Base-by-base conservation (phyloP, 1,140 invertebrate species). In the Lasioglossum albipes region DNA sequence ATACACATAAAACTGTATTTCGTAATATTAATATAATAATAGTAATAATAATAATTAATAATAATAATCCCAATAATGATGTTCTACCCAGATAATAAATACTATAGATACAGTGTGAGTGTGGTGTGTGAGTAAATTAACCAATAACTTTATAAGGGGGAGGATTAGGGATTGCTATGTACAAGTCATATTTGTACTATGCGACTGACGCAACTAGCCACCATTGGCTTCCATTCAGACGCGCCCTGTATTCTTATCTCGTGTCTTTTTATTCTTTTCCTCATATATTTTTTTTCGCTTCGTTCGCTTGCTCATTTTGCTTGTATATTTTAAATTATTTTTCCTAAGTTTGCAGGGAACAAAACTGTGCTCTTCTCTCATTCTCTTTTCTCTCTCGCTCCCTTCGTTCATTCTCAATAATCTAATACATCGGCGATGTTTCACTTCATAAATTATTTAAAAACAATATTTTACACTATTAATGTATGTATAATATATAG, bases 41-140 rank as follows among this genome's bases (percentile, higher is more conserved):
- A 85, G 75, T 90, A 89, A 85, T 90, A 91, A 87, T 90, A 91
- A 91, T 93, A 91, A 91, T 92, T 92, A 92, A 91, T 57, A 57
- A 57, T 93, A 92, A 92, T 93, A 92, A 93, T 93, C 92, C 92
- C 92, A 93, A 93, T 92, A 93, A 93, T 93, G 91, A 91, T 90
- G 84, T 93, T 92, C 93, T 94, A 94, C 92, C 92, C 93, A 93
- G 92, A 91, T 94, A 93, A 93, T 94, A 94, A 94, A 94, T 94
- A 94, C 93, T 93, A 93, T 93, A 94, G 91, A 93, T 93, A 93
- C 92, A 93, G 89, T 91, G 89, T 92, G 90, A 93, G 91, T 92
- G 90, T 93, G 88, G 90, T 88, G 89, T 91, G 87, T 93, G 89
- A 91, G 90, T 93, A 91, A 92, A 91, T 92, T 91, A 92, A 91